These are phyloP conservation scores for Phrynosoma blainvillii DNA, from an alignment of 2,113 vertebrate species.

Conservation along the genomic window DNA sequence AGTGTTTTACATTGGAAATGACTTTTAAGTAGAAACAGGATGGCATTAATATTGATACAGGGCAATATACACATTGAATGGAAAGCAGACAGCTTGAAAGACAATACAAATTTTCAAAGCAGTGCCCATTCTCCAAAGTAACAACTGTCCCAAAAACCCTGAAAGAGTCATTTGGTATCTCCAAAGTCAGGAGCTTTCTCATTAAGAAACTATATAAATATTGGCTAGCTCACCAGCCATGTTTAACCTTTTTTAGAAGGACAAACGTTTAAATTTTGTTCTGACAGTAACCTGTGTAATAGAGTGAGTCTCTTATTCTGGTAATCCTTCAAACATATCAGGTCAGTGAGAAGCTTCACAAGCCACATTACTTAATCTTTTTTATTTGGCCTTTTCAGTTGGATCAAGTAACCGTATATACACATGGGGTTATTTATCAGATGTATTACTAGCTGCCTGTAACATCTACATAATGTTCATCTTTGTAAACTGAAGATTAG, in stretches of 20 bases:
- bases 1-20: too few species aligned
- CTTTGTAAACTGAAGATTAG: conserved; percentile 52
- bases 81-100: background rate
- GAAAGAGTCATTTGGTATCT: background rate
- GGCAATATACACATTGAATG: background rate
- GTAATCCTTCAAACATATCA: conserved; percentile 37
- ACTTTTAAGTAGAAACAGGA: too few species aligned
- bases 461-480: conserved; percentile 42
- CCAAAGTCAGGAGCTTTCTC: background rate
- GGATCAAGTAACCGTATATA: conserved; percentile 48
- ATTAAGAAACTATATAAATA: conserved; percentile 27
- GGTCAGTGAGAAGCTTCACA: conserved; percentile 14
- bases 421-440: conserved; percentile 51
- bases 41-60: too few species aligned
- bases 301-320: conserved; percentile 19
- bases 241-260: conserved; percentile 10
- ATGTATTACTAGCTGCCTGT: background rate
- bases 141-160: background rate
- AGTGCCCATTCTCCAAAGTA: background rate
- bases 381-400: conserved; percentile 48
- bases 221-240: conserved; percentile 7
- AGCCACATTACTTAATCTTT: conserved; percentile 44
- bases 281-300: background rate
- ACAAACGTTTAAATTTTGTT: background rate
- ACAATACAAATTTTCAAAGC: background rate